Percentiles rank a stretch among this genome's conserved stretches.
These are phyloP conservation scores for Onychostruthus taczanowskii DNA, from an alignment of 2,113 vertebrate species.

Conservation along the genomic window DNA sequence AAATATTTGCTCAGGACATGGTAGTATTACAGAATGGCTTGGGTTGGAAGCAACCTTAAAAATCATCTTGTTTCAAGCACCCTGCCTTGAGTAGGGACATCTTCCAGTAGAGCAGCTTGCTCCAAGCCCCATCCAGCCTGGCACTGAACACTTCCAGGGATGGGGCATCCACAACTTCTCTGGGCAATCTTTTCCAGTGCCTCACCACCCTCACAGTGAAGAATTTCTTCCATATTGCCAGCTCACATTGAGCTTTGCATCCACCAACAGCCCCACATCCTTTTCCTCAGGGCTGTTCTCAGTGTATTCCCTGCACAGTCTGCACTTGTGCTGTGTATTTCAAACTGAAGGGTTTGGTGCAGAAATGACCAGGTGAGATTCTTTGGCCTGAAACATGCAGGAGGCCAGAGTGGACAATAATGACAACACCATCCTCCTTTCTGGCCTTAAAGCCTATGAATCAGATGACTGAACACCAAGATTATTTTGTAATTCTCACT, in stretches of 20 bases:
- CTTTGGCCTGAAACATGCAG: background rate
- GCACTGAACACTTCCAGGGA: background rate
- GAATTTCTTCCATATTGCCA: background rate
- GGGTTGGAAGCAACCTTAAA: background rate
- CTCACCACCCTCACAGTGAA: background rate
- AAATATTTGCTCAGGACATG: background rate
- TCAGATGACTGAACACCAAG: background rate
- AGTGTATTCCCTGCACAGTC: background rate
- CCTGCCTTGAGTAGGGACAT: background rate
- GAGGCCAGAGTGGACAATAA: background rate
- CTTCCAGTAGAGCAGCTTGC: background rate
- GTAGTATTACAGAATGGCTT: background rate
- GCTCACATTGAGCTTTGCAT: background rate
- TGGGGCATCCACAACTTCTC: too few species aligned
- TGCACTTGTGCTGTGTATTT: background rate
- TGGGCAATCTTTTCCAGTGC: background rate
- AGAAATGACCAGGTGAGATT: background rate
- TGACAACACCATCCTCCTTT: background rate
- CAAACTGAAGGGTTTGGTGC: background rate
- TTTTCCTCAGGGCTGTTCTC: background rate
- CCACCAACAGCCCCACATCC: background rate
- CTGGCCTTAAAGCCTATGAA: background rate
- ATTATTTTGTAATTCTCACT: background rate
- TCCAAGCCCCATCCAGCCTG: background rate
- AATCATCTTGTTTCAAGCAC: background rate